phyloP scores from a whole-genome alignment of 1,140 invertebrate genomes.

The Polyergus mexicanus region DNA sequence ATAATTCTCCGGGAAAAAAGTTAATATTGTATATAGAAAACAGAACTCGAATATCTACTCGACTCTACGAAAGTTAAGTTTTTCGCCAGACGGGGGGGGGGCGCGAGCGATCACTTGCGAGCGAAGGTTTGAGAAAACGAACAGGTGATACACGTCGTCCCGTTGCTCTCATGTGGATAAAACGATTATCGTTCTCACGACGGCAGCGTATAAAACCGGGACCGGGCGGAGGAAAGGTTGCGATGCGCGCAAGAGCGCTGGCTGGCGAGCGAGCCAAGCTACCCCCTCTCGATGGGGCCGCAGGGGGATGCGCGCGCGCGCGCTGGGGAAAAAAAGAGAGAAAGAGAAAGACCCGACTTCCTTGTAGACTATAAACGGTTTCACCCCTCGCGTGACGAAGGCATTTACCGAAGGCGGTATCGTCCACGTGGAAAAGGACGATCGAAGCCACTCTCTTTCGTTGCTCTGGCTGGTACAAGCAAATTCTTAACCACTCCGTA shows the following conservation, averaged over 20 bases:
- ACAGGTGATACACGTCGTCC: slow-evolving; percentile 60
- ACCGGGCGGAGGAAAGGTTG: slow-evolving; percentile 52
- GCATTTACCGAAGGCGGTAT: slow-evolving; percentile 63
- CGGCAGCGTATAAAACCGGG: slow-evolving; percentile 39
- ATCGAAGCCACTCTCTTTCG: slow-evolving; percentile 63
- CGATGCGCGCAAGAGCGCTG: slow-evolving; percentile 31
- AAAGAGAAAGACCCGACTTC: slow-evolving; percentile 54
- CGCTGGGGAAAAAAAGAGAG: slow-evolving; percentile 36
- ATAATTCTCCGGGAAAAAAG: slow-evolving; percentile 6
- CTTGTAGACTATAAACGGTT: slow-evolving; percentile 64
- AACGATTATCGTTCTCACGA: slow-evolving; percentile 66
- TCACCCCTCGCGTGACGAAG: slow-evolving; percentile 72
- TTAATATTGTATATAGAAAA: slow-evolving; percentile 3
- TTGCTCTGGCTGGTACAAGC: slow-evolving; percentile 50
- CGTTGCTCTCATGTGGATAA: slow-evolving; percentile 40
- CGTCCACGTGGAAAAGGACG: slow-evolving; percentile 60
- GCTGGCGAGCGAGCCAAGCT: slow-evolving; percentile 28
- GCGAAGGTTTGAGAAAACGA: slow-evolving; percentile 58
- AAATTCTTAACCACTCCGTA: slow-evolving; percentile 53
- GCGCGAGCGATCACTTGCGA: slow-evolving; percentile 36
- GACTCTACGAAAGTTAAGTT: slow-evolving; percentile 12
- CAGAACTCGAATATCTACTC: slow-evolving; percentile 20
- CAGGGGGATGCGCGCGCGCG: neutral
- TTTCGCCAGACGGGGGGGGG: slow-evolving; percentile 6
- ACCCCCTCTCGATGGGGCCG: slow-evolving; percentile 27